A percentile compares a stretch with the other conserved stretches of the same genome.
Evolutionary conservation across 1,140 invertebrate genomes (phyloP).

Genomic region (Artemia franciscana): DNA sequence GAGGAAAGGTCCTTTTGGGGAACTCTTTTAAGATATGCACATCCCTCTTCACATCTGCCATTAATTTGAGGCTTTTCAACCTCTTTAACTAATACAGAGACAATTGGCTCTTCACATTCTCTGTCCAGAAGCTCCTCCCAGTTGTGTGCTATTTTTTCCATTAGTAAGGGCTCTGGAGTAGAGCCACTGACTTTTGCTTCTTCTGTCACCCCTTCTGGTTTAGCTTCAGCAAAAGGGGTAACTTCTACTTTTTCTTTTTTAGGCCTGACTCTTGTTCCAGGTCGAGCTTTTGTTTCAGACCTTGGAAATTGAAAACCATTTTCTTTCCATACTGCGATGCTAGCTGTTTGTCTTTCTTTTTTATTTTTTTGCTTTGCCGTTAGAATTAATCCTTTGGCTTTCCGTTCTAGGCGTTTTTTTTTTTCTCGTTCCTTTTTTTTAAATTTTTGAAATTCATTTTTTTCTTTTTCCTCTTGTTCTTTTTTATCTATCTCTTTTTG

Average conservation of each 20-base stretch:
- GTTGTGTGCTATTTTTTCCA: constrained; percentile 48
- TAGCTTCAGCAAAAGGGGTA: too few species aligned
- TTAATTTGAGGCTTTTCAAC: too few species aligned
- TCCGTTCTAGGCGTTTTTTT: too few species aligned
- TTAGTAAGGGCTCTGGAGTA: constrained; percentile 39
- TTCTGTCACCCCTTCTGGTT: constrained; percentile 32
- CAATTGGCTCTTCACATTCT: too few species aligned
- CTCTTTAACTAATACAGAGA: too few species aligned
- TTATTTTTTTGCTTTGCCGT: constrained; percentile 80
- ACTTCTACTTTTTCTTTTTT: too few species aligned
- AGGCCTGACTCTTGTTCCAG: too few species aligned
- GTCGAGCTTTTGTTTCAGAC: too few species aligned
- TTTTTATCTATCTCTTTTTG: constrained; percentile 59
- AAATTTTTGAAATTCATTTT: too few species aligned
- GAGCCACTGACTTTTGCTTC: constrained; percentile 39
- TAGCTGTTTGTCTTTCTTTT: constrained; percentile 54
- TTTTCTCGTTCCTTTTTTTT: constrained; percentile 81
- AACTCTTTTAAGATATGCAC: constrained; percentile 57
- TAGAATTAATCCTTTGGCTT: constrained; percentile 79
- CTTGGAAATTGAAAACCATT: constrained; percentile 46
- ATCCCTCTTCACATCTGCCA: constrained; percentile 54
- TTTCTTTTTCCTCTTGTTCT: constrained; percentile 80
- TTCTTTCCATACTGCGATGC: constrained; percentile 63
- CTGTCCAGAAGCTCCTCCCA: too few species aligned
- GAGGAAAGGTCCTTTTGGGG: constrained; percentile 90